Percentiles rank a stretch among this genome's conserved stretches.
Evolutionary conservation across 2,888 invertebrate genomes (phyloP).

Genomic region (Branchipolynoe longqiensis): DNA sequence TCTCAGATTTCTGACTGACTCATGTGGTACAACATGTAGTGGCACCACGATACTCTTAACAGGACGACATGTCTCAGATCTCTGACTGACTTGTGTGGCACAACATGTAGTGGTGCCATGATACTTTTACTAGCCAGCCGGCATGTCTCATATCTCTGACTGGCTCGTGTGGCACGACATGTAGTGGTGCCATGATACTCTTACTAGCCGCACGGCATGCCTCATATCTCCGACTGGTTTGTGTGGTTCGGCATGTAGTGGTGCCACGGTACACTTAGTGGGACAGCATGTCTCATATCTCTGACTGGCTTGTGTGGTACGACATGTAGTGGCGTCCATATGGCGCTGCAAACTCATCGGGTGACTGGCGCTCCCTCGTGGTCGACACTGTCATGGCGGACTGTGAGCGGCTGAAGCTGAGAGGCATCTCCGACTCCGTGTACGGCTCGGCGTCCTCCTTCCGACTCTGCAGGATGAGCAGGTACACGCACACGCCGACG

Average conservation of each 20-base stretch:
- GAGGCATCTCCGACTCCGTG: slow-evolving; percentile 48
- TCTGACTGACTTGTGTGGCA: neutral
- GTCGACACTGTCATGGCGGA: slow-evolving; percentile 14
- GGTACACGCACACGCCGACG: slow-evolving; percentile 46
- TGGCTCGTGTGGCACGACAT: neutral
- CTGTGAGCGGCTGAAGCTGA: slow-evolving; percentile 25
- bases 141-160: neutral
- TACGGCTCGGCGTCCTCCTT: slow-evolving; percentile 2
- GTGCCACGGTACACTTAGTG: too few species aligned
- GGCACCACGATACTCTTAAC: too few species aligned
- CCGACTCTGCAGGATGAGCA: slow-evolving; percentile 46
- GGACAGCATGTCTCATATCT: slow-evolving; percentile 4
- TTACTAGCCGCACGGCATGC: too few species aligned
- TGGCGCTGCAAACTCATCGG: slow-evolving; percentile 10
- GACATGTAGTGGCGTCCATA: slow-evolving; percentile 44
- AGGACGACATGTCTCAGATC: neutral
- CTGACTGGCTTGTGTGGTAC: slow-evolving; percentile 25
- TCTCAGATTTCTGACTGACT: neutral
- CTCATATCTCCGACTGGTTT: neutral
- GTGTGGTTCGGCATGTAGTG: neutral
- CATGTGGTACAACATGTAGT: neutral
- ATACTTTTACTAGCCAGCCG: neutral
- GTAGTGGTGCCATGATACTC: too few species aligned
- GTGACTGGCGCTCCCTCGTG: neutral
- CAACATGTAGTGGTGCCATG: too few species aligned